A percentile compares a stretch with the other conserved stretches of the same genome.
phyloP scores from a whole-genome alignment of 2,797 vertebrate genomes.

The Tadarida brasiliensis region DNA sequence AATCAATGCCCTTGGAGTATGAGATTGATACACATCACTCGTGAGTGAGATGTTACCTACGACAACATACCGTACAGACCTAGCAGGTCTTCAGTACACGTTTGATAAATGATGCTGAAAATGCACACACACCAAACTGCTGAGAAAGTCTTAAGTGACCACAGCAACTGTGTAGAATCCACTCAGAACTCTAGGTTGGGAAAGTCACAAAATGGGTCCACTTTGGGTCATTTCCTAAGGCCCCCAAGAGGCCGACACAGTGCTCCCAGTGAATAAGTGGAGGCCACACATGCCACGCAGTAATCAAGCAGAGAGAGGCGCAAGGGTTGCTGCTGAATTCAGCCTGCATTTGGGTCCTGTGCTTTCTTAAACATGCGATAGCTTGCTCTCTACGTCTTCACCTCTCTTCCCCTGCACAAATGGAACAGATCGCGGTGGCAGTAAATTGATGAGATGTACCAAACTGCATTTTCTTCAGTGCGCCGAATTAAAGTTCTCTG shows the following conservation, averaged over 20 bases:
- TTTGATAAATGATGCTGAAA: not conserved
- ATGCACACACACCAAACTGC: not conserved
- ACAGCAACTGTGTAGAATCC: not conserved
- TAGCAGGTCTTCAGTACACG: not conserved
- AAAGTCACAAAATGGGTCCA: not conserved
- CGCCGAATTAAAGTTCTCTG: constrained; percentile 63
- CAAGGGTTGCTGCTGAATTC: not conserved
- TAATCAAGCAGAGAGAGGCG: not conserved
- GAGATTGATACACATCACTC: not conserved
- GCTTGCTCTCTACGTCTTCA: not conserved
- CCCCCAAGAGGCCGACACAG: not conserved
- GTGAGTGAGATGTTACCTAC: not conserved
- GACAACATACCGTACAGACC: too few species aligned
- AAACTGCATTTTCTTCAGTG: constrained; percentile 64
- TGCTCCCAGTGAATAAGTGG: not conserved
- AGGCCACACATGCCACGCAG: too few species aligned
- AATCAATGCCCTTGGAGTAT: not conserved
- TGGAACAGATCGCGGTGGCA: not conserved
- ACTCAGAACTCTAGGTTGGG: not conserved
- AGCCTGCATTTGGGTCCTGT: not conserved
- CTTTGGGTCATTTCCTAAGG: not conserved
- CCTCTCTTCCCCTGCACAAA: not conserved
- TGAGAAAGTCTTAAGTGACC: not conserved
- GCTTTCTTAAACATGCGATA: not conserved
- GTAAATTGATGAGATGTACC: constrained; percentile 48